Evolutionary conservation across 2,888 invertebrate genomes (phyloP), one percentile per base, ranked within the genome.

Genomic region (Euspilapteryx auroguttella): DNA sequence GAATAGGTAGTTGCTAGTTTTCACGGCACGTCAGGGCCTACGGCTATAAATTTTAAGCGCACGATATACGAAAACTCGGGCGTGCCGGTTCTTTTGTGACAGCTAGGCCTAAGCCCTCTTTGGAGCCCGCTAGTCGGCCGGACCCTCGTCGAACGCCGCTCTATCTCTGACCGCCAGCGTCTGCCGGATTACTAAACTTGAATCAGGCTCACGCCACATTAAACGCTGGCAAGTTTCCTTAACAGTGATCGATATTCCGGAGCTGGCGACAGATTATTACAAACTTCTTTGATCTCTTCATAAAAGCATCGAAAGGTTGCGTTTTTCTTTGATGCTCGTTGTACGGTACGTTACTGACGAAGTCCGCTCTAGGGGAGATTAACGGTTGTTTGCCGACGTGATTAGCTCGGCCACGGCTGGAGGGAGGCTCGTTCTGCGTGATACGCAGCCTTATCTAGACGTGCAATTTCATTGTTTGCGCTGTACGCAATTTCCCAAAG

Each of bases 381-480:
- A 23, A 15, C 22, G 14, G 23, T 28, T 28, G 28, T 31, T 31
- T 31, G 25, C 14, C 21, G 10, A 21, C 21, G 28, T 24, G 25
- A 21, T 21, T 28, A 24, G 27, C n/a, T 9, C 3, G n/a, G 27
- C 25, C 29, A 32, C 31, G 34, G 30, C 34, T 29, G 28, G 23
- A 20, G 28, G 28, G 24, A 30, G 31, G 36, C 33, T 34, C 32
- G 35, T 49, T 47, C 43, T 14, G 42, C 46, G 45, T 45, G 56
- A 57, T 55, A 55, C 51, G 51, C 49, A 49, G 41, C 45, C 52
- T 62, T 66, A 68, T 68, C 64, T 50, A 37, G 46, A 45, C 49
- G 49, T 50, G 61, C 56, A 57, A 61, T 69, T 58, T 61, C 64
- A 65, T 66, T 69, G 68, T 71, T 64, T 62, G 61, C 51, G 43